Evolutionary conservation across 1,140 invertebrate genomes (phyloP), one percentile per base, ranked within the genome.

Genomic region (Brachionus angularis): DNA sequence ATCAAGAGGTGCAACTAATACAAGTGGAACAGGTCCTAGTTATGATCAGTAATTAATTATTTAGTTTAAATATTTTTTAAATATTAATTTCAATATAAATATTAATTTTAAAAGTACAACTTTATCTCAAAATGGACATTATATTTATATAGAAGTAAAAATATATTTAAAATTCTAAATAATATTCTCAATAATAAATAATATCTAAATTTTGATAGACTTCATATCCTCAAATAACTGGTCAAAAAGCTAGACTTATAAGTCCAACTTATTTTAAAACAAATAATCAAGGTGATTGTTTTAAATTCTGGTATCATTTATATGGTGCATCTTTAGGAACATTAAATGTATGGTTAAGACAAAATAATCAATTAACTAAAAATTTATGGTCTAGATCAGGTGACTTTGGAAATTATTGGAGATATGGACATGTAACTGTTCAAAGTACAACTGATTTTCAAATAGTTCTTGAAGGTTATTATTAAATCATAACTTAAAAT

Each of bases 21-120:
- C 74, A 4, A 33, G n/a, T 39, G 72, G 71, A 25, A 79, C 78
- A 10, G 78, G 78, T 39, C 78, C 78, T n/a, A 64, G 73, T n/a
- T 71, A 70, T 12, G 78, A 79, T 58, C 77, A 79, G 46, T 50
- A 50, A 70, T 5, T 27, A n/a, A n/a, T n/a, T n/a, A n/a, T n/a
- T n/a, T n/a, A n/a, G n/a, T n/a, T n/a, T n/a, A n/a, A n/a, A n/a
- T n/a, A n/a, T n/a, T n/a, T n/a, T n/a, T n/a, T n/a, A n/a, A n/a
- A n/a, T n/a, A n/a, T n/a, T n/a, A n/a, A n/a, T n/a, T n/a, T n/a
- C n/a, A n/a, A n/a, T n/a, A n/a, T n/a, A n/a, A n/a, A n/a, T n/a
- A n/a, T n/a, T n/a, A n/a, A n/a, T n/a, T n/a, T n/a, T n/a, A n/a
- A n/a, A n/a, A n/a, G n/a, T 25, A 71, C 70, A n/a, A 18, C 34